Conservation (phyloP, 2,797 vertebrate genomes). For the Austrolebias charrua region DNA sequence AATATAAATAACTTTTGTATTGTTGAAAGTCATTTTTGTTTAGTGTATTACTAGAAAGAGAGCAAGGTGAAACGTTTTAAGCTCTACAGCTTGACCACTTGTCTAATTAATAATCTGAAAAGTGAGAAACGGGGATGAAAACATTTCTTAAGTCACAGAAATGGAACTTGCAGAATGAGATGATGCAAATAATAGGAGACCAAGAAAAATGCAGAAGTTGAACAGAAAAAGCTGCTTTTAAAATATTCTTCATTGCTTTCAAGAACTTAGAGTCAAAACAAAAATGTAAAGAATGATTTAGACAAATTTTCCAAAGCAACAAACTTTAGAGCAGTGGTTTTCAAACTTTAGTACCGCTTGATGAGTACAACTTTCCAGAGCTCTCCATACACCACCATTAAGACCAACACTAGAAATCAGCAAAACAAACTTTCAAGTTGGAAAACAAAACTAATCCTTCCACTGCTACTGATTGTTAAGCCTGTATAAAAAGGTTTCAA, state of each 20-base stretch:
- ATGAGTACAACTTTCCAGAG: too few species aligned
- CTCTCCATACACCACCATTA: too few species aligned
- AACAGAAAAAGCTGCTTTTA: slow-evolving; percentile 2
- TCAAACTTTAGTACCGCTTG: too few species aligned
- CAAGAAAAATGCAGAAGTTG: slow-evolving; percentile 8
- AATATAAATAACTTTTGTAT: slow-evolving; percentile 16
- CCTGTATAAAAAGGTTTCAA: too few species aligned
- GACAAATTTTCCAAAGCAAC: background rate
- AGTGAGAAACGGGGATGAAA: slow-evolving; percentile 10
- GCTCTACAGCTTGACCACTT: slow-evolving; percentile 28
- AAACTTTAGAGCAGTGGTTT: background rate
- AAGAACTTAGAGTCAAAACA: background rate
- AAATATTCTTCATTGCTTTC: background rate
- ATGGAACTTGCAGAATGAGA: slow-evolving; percentile 38
- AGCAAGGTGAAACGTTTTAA: slow-evolving; percentile 40
- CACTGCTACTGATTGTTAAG: too few species aligned
- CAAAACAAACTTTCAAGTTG: too few species aligned
- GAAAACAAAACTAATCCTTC: too few species aligned
- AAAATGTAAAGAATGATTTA: background rate
- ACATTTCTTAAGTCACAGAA: slow-evolving; percentile 24
- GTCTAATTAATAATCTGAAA: slow-evolving; percentile 49
- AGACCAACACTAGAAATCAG: too few species aligned
- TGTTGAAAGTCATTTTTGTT: slow-evolving; percentile 17
- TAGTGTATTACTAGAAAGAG: background rate
- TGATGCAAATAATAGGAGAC: slow-evolving; percentile 23